These are phyloP conservation scores for Chiroxiphia lanceolata DNA, from an alignment of 2,797 vertebrate species.

Conservation along the genomic window DNA sequence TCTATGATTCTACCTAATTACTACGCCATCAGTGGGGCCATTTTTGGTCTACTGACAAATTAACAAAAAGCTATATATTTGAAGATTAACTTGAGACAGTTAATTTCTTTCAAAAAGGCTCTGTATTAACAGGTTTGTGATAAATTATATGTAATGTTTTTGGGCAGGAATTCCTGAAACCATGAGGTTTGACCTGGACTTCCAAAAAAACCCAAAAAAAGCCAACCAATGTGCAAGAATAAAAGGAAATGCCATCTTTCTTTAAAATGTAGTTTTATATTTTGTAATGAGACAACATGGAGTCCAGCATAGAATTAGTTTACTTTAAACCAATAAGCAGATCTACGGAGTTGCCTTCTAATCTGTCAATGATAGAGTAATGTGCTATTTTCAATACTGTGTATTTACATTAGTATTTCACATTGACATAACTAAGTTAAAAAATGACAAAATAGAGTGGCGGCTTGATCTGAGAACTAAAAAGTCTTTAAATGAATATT, in stretches of 20 bases:
- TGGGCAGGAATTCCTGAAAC: background rate
- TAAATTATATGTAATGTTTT: background rate
- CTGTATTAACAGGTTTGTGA: background rate
- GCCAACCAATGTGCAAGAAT: background rate
- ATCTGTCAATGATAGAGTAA: conserved; percentile 7
- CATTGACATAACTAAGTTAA: background rate
- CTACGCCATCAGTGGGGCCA: accelerated
- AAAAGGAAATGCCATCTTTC: background rate
- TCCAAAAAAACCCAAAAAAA: background rate
- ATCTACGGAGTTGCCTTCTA: background rate
- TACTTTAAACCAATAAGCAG: background rate
- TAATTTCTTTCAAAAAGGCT: accelerated
- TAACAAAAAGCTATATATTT: background rate
- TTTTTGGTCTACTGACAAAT: background rate
- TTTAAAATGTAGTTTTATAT: background rate
- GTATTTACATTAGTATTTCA: conserved; percentile 37
- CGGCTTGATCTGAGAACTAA: conserved; percentile 40
- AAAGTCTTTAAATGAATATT: conserved; percentile 65
- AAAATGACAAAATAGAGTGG: conserved; percentile 48
- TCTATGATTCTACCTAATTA: background rate
- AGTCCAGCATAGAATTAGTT: background rate
- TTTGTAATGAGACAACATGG: background rate
- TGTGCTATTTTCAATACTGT: conserved; percentile 36
- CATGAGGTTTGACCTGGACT: background rate
- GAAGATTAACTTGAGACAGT: background rate